These are phyloP conservation scores for Heterotis niloticus DNA, from an alignment of 2,113 vertebrate genomes.

Conservation along the genomic window DNA sequence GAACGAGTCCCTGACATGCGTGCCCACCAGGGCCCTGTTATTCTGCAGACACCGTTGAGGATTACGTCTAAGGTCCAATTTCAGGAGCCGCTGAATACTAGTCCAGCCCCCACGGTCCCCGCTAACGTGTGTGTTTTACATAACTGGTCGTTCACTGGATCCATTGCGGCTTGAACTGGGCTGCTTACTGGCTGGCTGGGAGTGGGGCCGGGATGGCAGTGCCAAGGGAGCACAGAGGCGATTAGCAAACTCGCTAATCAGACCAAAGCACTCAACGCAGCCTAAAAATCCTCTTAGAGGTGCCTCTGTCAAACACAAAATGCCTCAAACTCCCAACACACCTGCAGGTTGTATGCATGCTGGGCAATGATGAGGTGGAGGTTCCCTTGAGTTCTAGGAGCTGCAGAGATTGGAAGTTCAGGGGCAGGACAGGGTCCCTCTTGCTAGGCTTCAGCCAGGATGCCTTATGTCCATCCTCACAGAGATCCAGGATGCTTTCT, in stretches of 20 bases:
- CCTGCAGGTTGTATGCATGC: background rate
- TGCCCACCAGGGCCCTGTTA: background rate
- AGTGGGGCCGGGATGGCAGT: background rate
- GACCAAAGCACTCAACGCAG: background rate
- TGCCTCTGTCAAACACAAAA: slow-evolving; percentile 9
- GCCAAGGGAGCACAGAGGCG: background rate
- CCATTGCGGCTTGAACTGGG: background rate
- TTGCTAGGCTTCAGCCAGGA: too few relatives aligned
- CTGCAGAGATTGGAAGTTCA: background rate
- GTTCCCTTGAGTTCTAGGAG: too few relatives aligned
- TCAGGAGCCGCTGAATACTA: too few relatives aligned
- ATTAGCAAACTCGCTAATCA: background rate
- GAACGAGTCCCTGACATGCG: background rate
- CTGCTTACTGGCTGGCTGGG: background rate
- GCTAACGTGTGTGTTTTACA: background rate
- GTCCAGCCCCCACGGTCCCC: background rate
- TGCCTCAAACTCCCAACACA: background rate
- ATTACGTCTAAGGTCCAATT: background rate
- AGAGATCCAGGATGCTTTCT: background rate
- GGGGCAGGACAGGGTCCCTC: background rate
- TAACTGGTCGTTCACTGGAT: background rate
- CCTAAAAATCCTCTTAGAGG: background rate
- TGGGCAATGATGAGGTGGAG: background rate
- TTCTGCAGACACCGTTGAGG: background rate
- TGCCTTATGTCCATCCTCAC: too few relatives aligned